Evolutionary conservation across 2,797 vertebrate species (phyloP), one percentile per base, ranked within the genome.

Genomic region (Ciconia nigra): DNA sequence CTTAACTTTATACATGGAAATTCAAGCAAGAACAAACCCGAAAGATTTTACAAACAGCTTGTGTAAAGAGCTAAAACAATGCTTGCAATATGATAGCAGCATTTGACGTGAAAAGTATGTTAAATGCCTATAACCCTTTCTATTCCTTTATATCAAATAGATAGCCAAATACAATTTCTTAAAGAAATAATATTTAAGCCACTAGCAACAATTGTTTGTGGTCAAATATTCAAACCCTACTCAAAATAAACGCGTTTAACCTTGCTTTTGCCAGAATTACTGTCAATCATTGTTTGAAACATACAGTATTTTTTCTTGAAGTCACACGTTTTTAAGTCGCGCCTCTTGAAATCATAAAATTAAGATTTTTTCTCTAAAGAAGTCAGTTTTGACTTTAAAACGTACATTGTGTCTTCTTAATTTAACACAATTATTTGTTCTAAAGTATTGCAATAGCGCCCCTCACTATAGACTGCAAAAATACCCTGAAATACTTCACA

Each of bases 241-340:
- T 49, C 37, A 20, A 59, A 80, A 63, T 13, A 33, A 47, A 47
- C 1, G 2, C 1, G 0, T 24, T 61, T 61, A 66, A 47, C 11
- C 37, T 2, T 8, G 4, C 3, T 67, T 79, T 79, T 54, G 1
- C 25, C 54, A 51, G 16, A 51, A 67, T 9, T 8, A 14, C 22
- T 26, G 13, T 7, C 55, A 39, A 29, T 4, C 6, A 5, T 3
- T 19, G 31, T 18, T 33, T 54, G 15, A 63, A 55, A 33, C 44
- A 3, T 0, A 10, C 0, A 1, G 2, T 1, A 7, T 31, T 24
- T 57, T 29, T 7, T 11, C 12, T 9, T 37, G n/a, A 58, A 41
- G 2, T 10, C 24, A 51, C 14, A 22, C 6, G 7, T 6, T 33
- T 42, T n/a, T n/a, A 55, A 78, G 21, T 12, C 33, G n/a, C n/a